phyloP scores from a whole-genome alignment of 2,888 invertebrate species.

The Gandaritis pyraliata region DNA sequence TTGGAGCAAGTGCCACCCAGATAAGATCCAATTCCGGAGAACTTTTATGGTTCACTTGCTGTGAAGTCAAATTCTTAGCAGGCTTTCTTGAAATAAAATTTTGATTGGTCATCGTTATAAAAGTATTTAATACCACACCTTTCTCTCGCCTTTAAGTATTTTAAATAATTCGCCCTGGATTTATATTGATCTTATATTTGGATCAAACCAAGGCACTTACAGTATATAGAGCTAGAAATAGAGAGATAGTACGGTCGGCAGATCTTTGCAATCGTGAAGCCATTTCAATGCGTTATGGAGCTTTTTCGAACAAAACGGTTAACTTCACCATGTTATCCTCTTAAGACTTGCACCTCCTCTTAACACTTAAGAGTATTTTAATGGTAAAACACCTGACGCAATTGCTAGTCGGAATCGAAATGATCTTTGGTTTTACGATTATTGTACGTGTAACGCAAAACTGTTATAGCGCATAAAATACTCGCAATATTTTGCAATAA shows the following conservation, averaged over 20 bases:
- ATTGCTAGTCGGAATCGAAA: slow-evolving; percentile 19
- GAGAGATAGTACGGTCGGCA: no score
- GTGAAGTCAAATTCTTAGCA: not conserved
- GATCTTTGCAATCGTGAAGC: no score
- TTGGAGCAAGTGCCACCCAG: slow-evolving; percentile 16
- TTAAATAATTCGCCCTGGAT: no score
- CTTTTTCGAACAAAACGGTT: no score
- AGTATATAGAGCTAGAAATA: no score
- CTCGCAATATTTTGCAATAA: not conserved
- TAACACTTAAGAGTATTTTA: slow-evolving; percentile 26
- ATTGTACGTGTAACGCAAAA: slow-evolving; percentile 17
- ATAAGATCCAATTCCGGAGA: slow-evolving; percentile 16
- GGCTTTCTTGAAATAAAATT: not conserved
- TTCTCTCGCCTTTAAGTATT: not conserved
- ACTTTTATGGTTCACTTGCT: slow-evolving; percentile 23
- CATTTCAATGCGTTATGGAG: no score
- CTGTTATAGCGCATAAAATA: not conserved
- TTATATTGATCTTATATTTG: no score
- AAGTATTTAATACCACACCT: not conserved
- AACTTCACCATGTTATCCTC: no score
- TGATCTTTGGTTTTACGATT: slow-evolving; percentile 30
- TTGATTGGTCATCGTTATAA: not conserved
- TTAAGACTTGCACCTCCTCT: not conserved
- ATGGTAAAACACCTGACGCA: slow-evolving; percentile 20
- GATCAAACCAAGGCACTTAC: no score